Evolutionary conservation across 2,888 invertebrate genomes (phyloP).

Genomic region (Bibio marci): DNA sequence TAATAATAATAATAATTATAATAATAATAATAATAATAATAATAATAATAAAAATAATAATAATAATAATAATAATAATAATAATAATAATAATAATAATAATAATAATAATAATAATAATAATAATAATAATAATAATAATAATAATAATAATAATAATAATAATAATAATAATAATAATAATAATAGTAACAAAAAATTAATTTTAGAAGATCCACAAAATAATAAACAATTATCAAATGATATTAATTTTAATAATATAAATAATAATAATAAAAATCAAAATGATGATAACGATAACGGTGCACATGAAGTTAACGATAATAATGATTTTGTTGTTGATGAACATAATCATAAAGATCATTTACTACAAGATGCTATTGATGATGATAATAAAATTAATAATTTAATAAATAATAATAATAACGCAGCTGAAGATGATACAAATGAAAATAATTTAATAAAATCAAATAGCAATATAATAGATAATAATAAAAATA

Average conservation of each 20-base stretch:
- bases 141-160: constrained; percentile 7
- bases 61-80: background rate
- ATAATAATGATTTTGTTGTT: constrained; percentile 20
- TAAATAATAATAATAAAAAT: constrained; percentile 11
- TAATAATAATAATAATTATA: too few relatives aligned
- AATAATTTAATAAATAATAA: background rate
- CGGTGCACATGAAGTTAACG: constrained; percentile 26
- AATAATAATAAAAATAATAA: constrained; percentile 3
- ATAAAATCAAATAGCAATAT: constrained; percentile 4
- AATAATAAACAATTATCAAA: too few relatives aligned
- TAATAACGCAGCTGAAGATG: constrained; percentile 22
- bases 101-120: constrained; percentile 16
- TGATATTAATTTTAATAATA: constrained; percentile 7
- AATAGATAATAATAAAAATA: background rate
- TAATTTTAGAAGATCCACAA: too few relatives aligned
- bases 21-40: background rate
- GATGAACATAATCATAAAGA: constrained; percentile 12
- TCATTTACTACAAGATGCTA: constrained; percentile 9
- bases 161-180: constrained; percentile 16
- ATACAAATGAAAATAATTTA: constrained; percentile 19
- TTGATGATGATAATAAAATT: constrained; percentile 14
- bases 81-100: constrained; percentile 1
- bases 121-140: constrained; percentile 6
- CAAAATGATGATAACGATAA: constrained; percentile 21
- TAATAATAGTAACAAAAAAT: too few relatives aligned